Evolutionary conservation across 2,797 vertebrate genomes (phyloP).

Genomic region (Gymnoscopelus microlampas): DNA sequence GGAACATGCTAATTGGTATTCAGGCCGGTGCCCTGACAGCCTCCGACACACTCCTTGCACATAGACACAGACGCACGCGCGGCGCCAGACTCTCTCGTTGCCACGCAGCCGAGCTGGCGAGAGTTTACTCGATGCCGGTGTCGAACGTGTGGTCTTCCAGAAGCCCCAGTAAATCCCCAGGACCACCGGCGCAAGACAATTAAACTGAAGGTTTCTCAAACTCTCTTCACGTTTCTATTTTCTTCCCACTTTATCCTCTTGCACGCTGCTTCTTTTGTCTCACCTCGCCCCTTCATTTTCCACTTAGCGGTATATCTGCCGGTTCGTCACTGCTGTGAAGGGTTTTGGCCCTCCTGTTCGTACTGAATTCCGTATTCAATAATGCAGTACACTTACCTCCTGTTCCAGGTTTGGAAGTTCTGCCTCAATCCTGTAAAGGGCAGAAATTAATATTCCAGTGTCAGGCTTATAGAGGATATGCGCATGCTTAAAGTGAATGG

Average conservation of each 20-base stretch:
- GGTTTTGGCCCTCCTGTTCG: conserved; percentile 15
- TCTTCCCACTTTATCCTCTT: background rate
- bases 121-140: conserved; percentile 53
- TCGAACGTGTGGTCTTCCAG: conserved; percentile 52
- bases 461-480: too few species aligned
- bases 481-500: too few species aligned
- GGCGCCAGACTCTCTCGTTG: conserved; percentile 43
- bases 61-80: background rate
- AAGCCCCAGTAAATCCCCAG: conserved; percentile 53
- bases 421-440: background rate
- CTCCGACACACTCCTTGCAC: conserved; percentile 60
- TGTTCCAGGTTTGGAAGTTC: background rate
- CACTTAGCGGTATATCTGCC: too few species aligned
- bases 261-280: too few species aligned
- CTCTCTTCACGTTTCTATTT: conserved; percentile 19
- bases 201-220: conserved; percentile 43
- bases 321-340: too few species aligned
- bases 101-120: conserved; percentile 48
- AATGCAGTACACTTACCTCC: conserved; percentile 2
- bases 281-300: too few species aligned
- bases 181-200: conserved; percentile 49
- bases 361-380: conserved; percentile 13
- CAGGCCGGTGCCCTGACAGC: conserved; percentile 65
- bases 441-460: too few species aligned
- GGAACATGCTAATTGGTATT: conserved; percentile 78